Conservation (phyloP, 2,797 vertebrate species). For the Taeniopygia guttata region DNA sequence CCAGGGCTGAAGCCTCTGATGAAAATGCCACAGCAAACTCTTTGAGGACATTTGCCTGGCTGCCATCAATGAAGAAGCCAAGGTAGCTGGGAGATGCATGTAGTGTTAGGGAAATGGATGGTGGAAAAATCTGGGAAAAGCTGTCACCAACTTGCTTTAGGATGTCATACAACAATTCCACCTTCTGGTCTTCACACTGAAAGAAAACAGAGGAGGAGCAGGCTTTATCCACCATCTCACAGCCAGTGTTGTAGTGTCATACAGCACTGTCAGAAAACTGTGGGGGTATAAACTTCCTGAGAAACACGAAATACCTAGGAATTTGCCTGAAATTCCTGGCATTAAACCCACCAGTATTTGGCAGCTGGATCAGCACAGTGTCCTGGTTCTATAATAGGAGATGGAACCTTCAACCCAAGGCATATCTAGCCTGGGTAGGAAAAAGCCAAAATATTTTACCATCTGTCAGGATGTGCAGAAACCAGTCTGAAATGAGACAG, state of each 20-base stretch:
- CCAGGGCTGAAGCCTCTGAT: slow-evolving; percentile 60
- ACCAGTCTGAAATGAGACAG: not conserved
- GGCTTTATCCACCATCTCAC: not conserved
- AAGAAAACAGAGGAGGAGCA: not conserved
- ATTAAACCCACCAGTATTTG: not conserved
- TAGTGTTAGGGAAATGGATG: slow-evolving; percentile 64
- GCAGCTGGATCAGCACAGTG: not conserved
- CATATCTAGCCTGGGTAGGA: not conserved
- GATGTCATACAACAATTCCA: slow-evolving; percentile 68
- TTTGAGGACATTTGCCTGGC: slow-evolving; percentile 67
- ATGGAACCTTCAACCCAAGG: not conserved
- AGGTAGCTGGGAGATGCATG: slow-evolving; percentile 77
- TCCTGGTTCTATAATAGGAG: not conserved
- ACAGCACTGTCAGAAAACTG: not conserved
- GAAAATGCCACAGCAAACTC: slow-evolving; percentile 69
- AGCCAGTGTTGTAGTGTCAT: not conserved
- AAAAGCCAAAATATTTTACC: not conserved
- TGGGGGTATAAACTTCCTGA: not conserved
- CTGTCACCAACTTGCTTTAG: slow-evolving; percentile 64
- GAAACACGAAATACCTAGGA: not conserved
- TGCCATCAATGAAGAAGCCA: slow-evolving; percentile 75
- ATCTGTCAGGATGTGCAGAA: not conserved
- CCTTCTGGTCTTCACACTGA: slow-evolving; percentile 81
- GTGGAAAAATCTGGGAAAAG: slow-evolving; percentile 61
- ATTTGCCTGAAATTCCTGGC: not conserved